Percentiles rank a stretch among this genome's conserved stretches.
Conservation (phyloP, 2,113 vertebrate genomes). For the Crotalus viridis region DNA sequence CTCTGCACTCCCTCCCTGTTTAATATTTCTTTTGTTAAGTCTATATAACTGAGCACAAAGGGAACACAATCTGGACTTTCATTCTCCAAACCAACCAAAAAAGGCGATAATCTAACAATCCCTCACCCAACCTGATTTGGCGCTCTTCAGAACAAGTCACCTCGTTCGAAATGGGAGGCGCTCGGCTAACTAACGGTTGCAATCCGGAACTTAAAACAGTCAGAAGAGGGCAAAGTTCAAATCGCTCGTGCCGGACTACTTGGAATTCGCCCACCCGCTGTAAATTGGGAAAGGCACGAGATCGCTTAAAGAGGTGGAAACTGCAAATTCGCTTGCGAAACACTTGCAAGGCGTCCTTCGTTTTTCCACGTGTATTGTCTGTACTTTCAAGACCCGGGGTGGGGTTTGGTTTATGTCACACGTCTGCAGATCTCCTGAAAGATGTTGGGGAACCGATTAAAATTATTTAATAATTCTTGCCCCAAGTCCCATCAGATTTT, state of each 20-base stretch:
- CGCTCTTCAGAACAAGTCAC: background rate
- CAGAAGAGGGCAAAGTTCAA: conserved; percentile 61
- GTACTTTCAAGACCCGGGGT: background rate
- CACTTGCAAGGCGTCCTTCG: background rate
- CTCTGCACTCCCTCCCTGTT: no score
- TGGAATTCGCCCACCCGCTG: conserved; percentile 52
- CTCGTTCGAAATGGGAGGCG: conserved; percentile 37
- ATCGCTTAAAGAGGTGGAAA: background rate
- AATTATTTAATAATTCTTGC: background rate
- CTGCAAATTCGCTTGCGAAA: background rate
- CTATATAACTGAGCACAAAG: no score
- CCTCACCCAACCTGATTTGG: background rate
- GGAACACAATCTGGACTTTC: no score
- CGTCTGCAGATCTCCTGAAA: background rate
- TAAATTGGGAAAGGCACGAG: background rate
- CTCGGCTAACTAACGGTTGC: conserved; percentile 27
- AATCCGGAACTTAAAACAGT: conserved; percentile 50
- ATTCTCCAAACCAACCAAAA: background rate
- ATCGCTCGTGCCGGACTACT: conserved; percentile 15
- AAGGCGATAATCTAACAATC: background rate
- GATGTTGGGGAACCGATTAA: background rate
- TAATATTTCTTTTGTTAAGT: no score
- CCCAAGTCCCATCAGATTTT: background rate
- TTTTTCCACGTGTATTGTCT: background rate
- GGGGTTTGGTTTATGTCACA: background rate